Evolutionary conservation across 2,888 invertebrate genomes (phyloP).

Genomic region (Tineola bisselliella): DNA sequence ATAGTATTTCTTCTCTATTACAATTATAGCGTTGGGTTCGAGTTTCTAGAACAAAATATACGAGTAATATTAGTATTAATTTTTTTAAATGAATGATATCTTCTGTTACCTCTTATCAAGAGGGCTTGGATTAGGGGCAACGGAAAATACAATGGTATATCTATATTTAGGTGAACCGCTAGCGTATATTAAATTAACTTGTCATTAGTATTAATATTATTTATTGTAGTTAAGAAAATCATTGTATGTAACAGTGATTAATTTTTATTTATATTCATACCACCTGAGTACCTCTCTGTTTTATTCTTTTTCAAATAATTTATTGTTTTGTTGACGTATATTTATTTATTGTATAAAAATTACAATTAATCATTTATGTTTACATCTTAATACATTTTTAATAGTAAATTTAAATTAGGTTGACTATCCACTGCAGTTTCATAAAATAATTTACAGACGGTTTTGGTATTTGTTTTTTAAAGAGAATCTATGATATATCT

Average conservation of each 20-base stretch:
- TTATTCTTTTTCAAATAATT: conserved; percentile 29
- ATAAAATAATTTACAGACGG: too few species aligned
- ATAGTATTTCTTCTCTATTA: neutral
- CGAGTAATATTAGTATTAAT: conserved; percentile 3
- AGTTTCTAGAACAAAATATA: neutral
- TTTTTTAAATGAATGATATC: conserved; percentile 48
- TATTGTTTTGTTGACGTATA: conserved; percentile 23
- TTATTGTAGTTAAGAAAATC: conserved; percentile 52
- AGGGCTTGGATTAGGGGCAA: conserved; percentile 47
- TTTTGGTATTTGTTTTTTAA: too few species aligned
- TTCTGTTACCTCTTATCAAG: conserved; percentile 65
- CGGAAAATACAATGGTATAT: conserved; percentile 57
- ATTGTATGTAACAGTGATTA: conserved; percentile 1
- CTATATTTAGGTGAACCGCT: conserved; percentile 59
- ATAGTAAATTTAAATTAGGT: neutral
- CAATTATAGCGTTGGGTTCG: neutral
- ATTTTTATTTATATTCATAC: conserved; percentile 49
- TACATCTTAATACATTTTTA: neutral
- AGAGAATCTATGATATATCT: too few species aligned
- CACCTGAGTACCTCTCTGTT: conserved; percentile 62
- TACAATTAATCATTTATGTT: neutral
- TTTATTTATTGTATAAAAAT: conserved; percentile 8
- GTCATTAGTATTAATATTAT: conserved; percentile 67
- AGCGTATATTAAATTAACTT: conserved; percentile 64
- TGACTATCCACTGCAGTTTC: too few species aligned